Conservation (phyloP, 2,113 vertebrate species). For the Scytalopus superciliaris region DNA sequence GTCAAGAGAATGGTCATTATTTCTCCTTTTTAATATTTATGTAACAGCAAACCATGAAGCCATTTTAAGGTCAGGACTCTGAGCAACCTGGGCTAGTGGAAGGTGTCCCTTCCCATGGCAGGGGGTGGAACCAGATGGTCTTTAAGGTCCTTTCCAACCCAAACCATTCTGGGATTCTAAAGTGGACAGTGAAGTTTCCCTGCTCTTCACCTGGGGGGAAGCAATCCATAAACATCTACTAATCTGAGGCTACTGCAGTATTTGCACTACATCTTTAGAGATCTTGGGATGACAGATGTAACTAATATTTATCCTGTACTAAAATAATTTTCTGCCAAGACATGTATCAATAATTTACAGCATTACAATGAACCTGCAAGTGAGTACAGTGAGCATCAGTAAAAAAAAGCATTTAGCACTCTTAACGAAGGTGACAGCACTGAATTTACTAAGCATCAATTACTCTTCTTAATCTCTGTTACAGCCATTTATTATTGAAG, state of each 20-base stretch:
- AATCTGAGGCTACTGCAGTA: not conserved
- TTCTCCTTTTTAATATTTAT: not conserved
- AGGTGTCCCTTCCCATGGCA: not conserved
- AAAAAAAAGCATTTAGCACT: not conserved
- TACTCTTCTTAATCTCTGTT: not conserved
- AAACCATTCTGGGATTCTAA: not conserved
- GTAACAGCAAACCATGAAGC: not conserved
- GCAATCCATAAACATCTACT: not conserved
- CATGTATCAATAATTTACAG: not conserved
- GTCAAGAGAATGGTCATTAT: not conserved
- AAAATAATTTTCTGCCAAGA: not conserved
- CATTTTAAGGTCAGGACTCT: not conserved
- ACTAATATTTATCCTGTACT: not conserved
- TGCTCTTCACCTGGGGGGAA: not conserved
- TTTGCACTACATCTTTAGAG: not conserved
- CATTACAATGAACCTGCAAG: not conserved
- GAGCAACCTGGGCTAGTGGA: not conserved
- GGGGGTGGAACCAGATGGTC: not conserved
- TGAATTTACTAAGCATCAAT: not conserved
- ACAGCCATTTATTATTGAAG: conserved; percentile 25
- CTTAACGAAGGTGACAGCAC: not conserved
- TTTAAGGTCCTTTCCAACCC: not conserved
- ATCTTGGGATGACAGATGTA: not conserved
- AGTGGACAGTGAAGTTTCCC: not conserved
- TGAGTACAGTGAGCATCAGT: not conserved